A percentile compares a stretch with the other conserved stretches of the same genome.
These are phyloP conservation scores for Paedocypris micromegethes DNA, from an alignment of 2,797 vertebrate species.

Conservation along the genomic window DNA sequence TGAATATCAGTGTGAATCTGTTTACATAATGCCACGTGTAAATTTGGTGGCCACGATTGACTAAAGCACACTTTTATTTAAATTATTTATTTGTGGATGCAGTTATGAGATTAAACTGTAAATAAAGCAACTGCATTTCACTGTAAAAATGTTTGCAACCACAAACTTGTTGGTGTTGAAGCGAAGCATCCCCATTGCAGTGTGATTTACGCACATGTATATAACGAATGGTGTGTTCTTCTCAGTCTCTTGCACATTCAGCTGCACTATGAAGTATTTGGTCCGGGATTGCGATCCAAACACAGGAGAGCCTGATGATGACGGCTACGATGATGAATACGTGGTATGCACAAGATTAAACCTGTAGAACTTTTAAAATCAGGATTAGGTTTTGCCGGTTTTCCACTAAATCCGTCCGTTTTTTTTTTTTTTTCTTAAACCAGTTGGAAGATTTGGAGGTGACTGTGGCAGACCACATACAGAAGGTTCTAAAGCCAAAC, in stretches of 20 bases:
- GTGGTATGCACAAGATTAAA: slow-evolving; percentile 70
- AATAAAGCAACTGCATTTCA: too few species aligned
- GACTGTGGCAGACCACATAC: slow-evolving; percentile 89
- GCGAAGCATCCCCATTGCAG: too few species aligned
- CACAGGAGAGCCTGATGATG: slow-evolving; percentile 88
- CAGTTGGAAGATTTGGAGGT: slow-evolving; percentile 94
- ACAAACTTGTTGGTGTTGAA: not conserved
- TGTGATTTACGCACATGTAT: too few species aligned
- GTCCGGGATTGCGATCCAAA: slow-evolving; percentile 92
- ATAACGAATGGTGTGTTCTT: not conserved
- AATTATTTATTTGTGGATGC: too few species aligned
- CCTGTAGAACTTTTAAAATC: too few species aligned
- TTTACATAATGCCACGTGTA: too few species aligned
- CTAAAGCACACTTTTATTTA: too few species aligned
- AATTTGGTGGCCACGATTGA: too few species aligned
- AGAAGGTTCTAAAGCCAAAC: slow-evolving; percentile 91
- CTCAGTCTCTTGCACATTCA: slow-evolving; percentile 88
- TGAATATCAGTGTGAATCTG: too few species aligned
- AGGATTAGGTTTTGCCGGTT: not conserved
- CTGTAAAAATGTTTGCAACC: not conserved
- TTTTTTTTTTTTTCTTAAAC: too few species aligned
- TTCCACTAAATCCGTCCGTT: not conserved
- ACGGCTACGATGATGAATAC: slow-evolving; percentile 93
- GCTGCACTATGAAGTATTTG: slow-evolving; percentile 93
- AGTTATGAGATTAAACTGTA: too few species aligned